These are phyloP conservation scores for Achatina immaculata DNA, from an alignment of 1,140 invertebrate genomes.

Conservation along the genomic window DNA sequence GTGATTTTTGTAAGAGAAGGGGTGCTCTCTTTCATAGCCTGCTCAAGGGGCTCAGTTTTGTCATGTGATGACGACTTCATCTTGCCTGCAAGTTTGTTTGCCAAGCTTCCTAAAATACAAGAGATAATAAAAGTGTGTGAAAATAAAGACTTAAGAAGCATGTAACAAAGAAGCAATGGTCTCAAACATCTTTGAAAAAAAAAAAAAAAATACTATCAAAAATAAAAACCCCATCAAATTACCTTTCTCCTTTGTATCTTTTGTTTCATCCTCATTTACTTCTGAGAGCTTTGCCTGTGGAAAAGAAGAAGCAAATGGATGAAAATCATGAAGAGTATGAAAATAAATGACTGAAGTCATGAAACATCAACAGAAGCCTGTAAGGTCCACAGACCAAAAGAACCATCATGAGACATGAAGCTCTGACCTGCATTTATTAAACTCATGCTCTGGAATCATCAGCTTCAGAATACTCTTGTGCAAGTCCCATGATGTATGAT, in stretches of 20 bases:
- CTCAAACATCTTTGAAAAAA: not conserved
- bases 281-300: not conserved
- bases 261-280: not conserved
- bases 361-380: too few species aligned
- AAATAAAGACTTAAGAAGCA: not conserved
- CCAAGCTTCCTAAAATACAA: constrained; percentile 35
- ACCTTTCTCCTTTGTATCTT: not conserved
- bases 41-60: not conserved
- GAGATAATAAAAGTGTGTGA: not conserved
- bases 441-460: too few species aligned
- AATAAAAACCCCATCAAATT: not conserved
- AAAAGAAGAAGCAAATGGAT: too few species aligned
- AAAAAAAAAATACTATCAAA: not conserved
- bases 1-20: not conserved
- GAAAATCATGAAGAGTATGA: too few species aligned
- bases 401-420: too few species aligned
- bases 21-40: not conserved
- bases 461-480: too few species aligned
- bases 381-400: too few species aligned
- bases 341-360: too few species aligned
- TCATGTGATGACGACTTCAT: constrained; percentile 18
- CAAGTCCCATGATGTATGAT: too few species aligned
- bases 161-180: not conserved
- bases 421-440: too few species aligned
- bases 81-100: constrained; percentile 53